Evolutionary conservation across 2,113 vertebrate genomes (phyloP).

Genomic region (Indri indri): DNA sequence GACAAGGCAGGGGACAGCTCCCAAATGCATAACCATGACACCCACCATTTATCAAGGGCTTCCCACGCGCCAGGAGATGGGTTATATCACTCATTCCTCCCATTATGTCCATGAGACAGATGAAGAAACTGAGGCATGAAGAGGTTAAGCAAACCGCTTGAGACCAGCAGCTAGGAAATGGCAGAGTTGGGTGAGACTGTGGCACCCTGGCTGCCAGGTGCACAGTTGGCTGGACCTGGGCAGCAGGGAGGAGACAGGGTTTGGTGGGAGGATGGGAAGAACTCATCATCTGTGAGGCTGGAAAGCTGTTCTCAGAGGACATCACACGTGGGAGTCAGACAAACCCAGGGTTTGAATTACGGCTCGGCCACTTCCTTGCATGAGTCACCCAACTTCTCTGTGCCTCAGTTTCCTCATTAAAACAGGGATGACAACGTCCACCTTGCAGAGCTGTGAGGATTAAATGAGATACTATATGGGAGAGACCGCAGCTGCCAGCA

Average conservation of each 20-base stretch:
- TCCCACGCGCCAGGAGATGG: background rate
- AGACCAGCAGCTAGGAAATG: background rate
- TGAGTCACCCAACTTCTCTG: background rate
- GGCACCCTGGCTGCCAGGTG: background rate
- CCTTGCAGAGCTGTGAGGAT: background rate
- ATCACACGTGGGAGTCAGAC: background rate
- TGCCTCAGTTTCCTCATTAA: background rate
- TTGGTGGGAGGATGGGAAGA: background rate
- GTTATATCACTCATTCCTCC: background rate
- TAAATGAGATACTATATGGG: background rate
- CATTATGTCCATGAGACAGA: background rate
- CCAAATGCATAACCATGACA: background rate
- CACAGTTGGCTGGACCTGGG: no score
- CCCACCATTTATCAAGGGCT: background rate
- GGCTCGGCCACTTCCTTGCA: background rate
- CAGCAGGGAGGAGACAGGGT: background rate
- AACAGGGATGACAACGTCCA: background rate
- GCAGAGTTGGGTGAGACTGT: background rate
- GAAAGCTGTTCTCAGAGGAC: background rate
- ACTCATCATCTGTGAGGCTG: background rate
- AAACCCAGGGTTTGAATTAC: background rate
- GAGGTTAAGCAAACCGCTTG: background rate
- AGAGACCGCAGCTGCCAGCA: background rate
- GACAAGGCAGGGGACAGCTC: background rate
- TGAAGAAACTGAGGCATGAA: background rate